phyloP scores from a whole-genome alignment of 2,797 vertebrate species.

The Megalops cyprinoides region DNA sequence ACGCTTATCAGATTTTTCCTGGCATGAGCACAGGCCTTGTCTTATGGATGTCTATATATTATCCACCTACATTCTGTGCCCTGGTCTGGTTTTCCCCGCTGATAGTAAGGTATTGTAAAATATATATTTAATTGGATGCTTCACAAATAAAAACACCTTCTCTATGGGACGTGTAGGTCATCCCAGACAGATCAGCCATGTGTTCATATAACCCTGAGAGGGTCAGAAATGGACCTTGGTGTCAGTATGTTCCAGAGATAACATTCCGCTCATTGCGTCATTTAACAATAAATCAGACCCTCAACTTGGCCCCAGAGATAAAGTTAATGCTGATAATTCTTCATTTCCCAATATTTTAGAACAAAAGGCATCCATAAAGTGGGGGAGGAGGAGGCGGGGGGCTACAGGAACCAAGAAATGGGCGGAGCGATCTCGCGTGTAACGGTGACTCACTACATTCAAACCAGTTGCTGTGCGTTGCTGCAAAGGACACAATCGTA shows the following conservation, averaged over 20 bases:
- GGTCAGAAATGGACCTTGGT: neutral
- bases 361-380: neutral
- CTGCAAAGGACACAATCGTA: neutral
- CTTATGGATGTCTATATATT: neutral
- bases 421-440: neutral
- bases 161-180: neutral
- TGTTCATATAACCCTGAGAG: neutral
- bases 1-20: no score
- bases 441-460: constrained; percentile 1
- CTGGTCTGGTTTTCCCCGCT: neutral
- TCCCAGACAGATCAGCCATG: neutral
- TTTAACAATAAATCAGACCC: constrained; percentile 7
- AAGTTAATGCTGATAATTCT: constrained; percentile 1
- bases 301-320: neutral
- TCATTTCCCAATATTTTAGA: constrained; percentile 10
- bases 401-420: neutral
- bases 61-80: neutral
- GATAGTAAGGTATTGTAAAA: neutral
- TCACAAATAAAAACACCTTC: neutral
- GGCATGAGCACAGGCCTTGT: no score
- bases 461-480: neutral
- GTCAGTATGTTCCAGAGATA: neutral
- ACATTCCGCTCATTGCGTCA: neutral
- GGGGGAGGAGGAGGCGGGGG: neutral
- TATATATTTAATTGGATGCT: neutral